Evolutionary conservation across 2,113 vertebrate species (phyloP).

Genomic region (Percina caprodes): DNA sequence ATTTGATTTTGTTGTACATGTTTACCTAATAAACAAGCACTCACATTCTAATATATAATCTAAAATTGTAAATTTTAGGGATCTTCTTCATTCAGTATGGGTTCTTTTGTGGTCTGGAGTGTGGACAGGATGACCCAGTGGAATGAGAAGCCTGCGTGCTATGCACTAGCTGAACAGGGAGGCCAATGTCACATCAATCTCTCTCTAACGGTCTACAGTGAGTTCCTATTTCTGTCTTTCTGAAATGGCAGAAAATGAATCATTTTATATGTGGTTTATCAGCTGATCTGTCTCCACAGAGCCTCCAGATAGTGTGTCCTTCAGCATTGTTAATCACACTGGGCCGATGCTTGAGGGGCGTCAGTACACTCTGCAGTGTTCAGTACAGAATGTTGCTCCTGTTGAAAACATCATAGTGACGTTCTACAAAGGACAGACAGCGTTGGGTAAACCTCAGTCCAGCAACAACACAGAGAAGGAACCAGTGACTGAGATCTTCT

Average conservation of each 20-base stretch:
- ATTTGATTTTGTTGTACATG: no score
- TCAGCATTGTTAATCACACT: slow-evolving; percentile 51
- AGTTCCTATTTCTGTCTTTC: slow-evolving; percentile 24
- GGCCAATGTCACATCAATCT: slow-evolving; percentile 30
- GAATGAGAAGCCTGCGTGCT: slow-evolving; percentile 55
- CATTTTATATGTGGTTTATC: not conserved
- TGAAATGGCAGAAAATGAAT: not conserved
- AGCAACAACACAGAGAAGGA: rapidly evolving
- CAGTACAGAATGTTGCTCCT: slow-evolving; percentile 65
- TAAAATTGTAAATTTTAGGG: slow-evolving; percentile 9
- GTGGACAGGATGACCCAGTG: slow-evolving; percentile 61
- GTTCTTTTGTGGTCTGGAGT: slow-evolving; percentile 49
- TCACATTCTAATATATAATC: no score
- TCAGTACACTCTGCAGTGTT: slow-evolving; percentile 73
- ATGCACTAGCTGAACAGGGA: not conserved
- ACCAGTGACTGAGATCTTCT: slow-evolving; percentile 66
- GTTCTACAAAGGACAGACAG: slow-evolving; percentile 59
- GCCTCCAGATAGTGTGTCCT: slow-evolving; percentile 70
- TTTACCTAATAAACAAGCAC: no score
- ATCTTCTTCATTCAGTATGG: rapidly evolving
- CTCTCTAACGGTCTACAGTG: slow-evolving; percentile 67
- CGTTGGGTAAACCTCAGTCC: not conserved
- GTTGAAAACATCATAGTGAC: slow-evolving; percentile 53
- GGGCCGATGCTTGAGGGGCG: slow-evolving; percentile 46
- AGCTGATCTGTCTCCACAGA: slow-evolving; percentile 53